phyloP scores from a whole-genome alignment of 2,888 invertebrate species.

The Drosophila cognata region DNA sequence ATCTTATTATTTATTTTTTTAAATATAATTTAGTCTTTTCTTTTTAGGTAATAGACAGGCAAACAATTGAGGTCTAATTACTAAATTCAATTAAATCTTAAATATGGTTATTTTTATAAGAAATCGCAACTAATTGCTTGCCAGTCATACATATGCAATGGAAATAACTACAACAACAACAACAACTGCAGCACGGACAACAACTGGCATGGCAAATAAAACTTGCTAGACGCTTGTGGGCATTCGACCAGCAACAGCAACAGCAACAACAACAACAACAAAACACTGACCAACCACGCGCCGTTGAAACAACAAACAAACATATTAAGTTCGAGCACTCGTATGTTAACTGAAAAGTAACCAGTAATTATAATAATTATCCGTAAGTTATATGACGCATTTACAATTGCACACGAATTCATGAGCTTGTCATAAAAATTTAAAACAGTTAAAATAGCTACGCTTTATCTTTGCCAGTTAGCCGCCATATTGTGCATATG shows the following conservation, averaged over 20 bases:
- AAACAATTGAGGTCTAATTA: slow-evolving; percentile 51
- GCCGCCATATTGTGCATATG: slow-evolving; percentile 39
- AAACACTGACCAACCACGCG: slow-evolving; percentile 17
- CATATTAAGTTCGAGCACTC: slow-evolving; percentile 34
- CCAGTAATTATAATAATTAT: slow-evolving; percentile 80
- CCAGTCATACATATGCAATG: slow-evolving; percentile 43
- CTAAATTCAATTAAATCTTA: slow-evolving; percentile 61
- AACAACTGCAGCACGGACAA: slow-evolving; percentile 13
- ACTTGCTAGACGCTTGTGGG: slow-evolving; percentile 48
- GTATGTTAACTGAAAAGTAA: slow-evolving; percentile 74
- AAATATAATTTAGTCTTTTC: slow-evolving; percentile 17
- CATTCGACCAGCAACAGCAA: slow-evolving; percentile 40
- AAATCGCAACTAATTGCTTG: slow-evolving; percentile 59
- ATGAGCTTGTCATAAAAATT: slow-evolving; percentile 76
- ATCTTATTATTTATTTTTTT: not conserved
- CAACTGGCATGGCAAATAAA: slow-evolving; percentile 31
- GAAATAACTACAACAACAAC: slow-evolving; percentile 14
- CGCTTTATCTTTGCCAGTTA: slow-evolving; percentile 47
- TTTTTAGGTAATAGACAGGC: slow-evolving; percentile 41
- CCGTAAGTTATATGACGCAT: slow-evolving; percentile 77
- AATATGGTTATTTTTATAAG: slow-evolving; percentile 51
- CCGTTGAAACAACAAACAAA: slow-evolving; percentile 25
- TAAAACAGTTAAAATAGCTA: slow-evolving; percentile 53
- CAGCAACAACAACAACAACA: slow-evolving; percentile 24
- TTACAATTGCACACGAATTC: slow-evolving; percentile 76